A percentile compares a stretch with the other conserved stretches of the same genome.
These are phyloP conservation scores for Sciurus carolinensis DNA, from an alignment of 2,797 vertebrate species.

Conservation along the genomic window DNA sequence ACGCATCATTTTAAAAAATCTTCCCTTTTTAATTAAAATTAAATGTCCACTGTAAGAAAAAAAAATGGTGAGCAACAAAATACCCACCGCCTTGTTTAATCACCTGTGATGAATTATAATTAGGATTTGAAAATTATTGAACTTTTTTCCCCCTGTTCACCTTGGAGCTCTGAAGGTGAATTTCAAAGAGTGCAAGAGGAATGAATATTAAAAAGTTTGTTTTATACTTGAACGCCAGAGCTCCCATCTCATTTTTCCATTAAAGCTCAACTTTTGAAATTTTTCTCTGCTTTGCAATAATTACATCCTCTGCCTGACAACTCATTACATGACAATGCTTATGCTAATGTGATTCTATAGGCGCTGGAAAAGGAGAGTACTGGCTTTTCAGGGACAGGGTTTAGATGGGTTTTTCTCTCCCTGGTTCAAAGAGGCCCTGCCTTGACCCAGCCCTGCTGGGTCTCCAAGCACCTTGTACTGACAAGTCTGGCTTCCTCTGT, in stretches of 20 bases:
- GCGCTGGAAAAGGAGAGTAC: slow-evolving; percentile 80
- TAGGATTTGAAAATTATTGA: slow-evolving; percentile 87
- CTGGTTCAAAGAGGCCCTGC: slow-evolving; percentile 22
- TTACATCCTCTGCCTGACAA: slow-evolving; percentile 90
- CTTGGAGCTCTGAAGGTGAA: slow-evolving; percentile 83
- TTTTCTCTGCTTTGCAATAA: slow-evolving; percentile 85
- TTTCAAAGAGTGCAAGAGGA: slow-evolving; percentile 87
- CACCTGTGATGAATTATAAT: slow-evolving; percentile 87
- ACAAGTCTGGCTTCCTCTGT: background rate
- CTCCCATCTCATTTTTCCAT: slow-evolving; percentile 89
- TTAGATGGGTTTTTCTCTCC: slow-evolving; percentile 48
- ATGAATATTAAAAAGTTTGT: slow-evolving; percentile 89
- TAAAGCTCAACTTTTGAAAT: slow-evolving; percentile 88
- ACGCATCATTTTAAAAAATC: slow-evolving; percentile 50
- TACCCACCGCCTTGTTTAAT: slow-evolving; percentile 83
- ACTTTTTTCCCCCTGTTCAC: slow-evolving; percentile 84
- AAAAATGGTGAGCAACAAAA: slow-evolving; percentile 75
- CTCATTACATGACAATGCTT: slow-evolving; percentile 88
- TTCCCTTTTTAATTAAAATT: slow-evolving; percentile 84
- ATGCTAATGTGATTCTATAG: slow-evolving; percentile 90
- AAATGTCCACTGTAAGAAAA: slow-evolving; percentile 82
- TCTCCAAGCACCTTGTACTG: background rate
- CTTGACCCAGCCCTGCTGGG: background rate
- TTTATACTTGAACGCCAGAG: slow-evolving; percentile 87
- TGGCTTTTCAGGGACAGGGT: slow-evolving; percentile 52